A percentile compares a stretch with the other conserved stretches of the same genome.
Conservation (phyloP, 2,113 vertebrate genomes). For the Hypocryptadius cinnamomeus region DNA sequence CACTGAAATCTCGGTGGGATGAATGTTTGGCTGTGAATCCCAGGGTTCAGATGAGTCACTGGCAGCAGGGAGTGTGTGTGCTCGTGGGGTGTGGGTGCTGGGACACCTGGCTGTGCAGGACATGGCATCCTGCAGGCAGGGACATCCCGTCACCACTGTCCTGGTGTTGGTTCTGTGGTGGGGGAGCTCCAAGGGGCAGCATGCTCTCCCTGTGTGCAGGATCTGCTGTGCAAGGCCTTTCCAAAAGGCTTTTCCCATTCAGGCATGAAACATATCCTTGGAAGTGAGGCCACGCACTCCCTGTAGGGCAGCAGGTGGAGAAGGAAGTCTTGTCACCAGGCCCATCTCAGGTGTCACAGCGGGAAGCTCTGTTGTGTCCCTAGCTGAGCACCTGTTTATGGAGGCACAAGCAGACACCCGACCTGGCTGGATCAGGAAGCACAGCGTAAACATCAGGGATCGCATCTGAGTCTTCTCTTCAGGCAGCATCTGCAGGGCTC, state of each 20-base stretch:
- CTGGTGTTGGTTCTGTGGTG: rapidly evolving
- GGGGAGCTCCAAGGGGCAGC: not conserved
- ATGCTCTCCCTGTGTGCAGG: rapidly evolving
- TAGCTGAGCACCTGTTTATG: not conserved
- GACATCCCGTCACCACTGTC: rapidly evolving
- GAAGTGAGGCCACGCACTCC: not conserved
- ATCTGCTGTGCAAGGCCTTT: not conserved
- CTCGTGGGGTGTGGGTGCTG: not conserved
- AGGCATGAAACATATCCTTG: not conserved
- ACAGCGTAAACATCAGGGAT: not conserved
- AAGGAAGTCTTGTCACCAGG: not conserved
- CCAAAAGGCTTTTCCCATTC: not conserved
- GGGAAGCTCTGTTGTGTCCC: not conserved
- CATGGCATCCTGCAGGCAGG: not conserved
- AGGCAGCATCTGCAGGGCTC: not conserved
- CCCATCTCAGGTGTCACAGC: not conserved
- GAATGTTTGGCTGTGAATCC: not conserved
- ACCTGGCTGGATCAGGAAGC: not conserved
- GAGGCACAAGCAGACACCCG: not conserved
- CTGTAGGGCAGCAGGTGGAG: not conserved
- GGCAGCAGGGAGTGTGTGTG: rapidly evolving
- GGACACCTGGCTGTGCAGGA: not conserved
- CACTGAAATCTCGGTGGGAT: rapidly evolving
- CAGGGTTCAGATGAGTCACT: not conserved
- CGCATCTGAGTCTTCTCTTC: not conserved